These are phyloP conservation scores for Autographa pulchrina DNA, from an alignment of 2,888 invertebrate genomes.

Conservation along the genomic window DNA sequence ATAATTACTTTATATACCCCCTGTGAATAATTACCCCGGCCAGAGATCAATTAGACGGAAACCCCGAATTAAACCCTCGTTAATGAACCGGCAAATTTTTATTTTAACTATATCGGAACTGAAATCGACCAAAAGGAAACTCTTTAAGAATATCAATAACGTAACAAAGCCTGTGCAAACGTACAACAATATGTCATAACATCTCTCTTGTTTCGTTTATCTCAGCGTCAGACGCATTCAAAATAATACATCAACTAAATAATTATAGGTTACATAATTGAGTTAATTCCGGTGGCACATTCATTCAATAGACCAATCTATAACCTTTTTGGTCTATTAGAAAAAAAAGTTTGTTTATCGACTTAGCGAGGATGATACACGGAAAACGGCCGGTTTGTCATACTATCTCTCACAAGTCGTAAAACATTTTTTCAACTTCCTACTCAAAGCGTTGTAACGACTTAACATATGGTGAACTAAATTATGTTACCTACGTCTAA, in stretches of 20 bases:
- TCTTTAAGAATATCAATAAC: slow-evolving; percentile 20
- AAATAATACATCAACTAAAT: slow-evolving; percentile 25
- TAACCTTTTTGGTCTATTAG: slow-evolving; percentile 64
- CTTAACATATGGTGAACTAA: slow-evolving; percentile 88
- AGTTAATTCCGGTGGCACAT: slow-evolving; percentile 65
- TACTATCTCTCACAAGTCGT: slow-evolving; percentile 84
- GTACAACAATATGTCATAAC: not conserved
- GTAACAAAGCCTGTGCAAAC: not conserved
- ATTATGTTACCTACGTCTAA: slow-evolving; percentile 88
- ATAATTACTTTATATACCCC: slow-evolving; percentile 88
- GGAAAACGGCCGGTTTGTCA: slow-evolving; percentile 79
- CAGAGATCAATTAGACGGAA: slow-evolving; percentile 86
- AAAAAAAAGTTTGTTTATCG: slow-evolving; percentile 73
- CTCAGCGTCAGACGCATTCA: not conserved
- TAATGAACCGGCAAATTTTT: slow-evolving; percentile 86
- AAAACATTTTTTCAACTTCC: slow-evolving; percentile 88
- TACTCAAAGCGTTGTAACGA: slow-evolving; percentile 83
- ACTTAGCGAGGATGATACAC: slow-evolving; percentile 70
- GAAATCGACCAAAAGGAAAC: slow-evolving; percentile 51
- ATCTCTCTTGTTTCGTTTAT: not conserved
- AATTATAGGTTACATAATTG: slow-evolving; percentile 59
- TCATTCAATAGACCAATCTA: slow-evolving; percentile 70
- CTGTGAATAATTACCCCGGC: slow-evolving; percentile 88
- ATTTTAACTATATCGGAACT: slow-evolving; percentile 65
- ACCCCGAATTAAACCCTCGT: slow-evolving; percentile 81